Conservation (phyloP, 2,888 invertebrate genomes). For the Nemurella pictetii region DNA sequence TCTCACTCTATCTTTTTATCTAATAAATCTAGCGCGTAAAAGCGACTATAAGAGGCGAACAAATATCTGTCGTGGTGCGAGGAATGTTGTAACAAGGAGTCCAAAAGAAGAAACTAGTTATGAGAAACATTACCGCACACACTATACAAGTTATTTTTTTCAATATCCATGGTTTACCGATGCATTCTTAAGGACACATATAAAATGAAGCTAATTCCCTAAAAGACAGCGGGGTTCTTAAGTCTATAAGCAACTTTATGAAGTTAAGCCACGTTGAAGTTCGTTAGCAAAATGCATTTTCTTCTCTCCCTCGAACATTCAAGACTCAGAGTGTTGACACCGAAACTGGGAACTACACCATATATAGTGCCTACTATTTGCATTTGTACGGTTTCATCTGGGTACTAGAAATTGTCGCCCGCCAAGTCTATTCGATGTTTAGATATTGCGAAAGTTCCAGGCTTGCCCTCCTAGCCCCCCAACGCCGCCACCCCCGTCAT, state of each 20-base stretch:
- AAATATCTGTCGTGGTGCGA: neutral
- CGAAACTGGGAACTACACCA: too few relatives aligned
- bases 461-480: neutral
- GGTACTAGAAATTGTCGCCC: neutral
- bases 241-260: neutral
- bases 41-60: neutral
- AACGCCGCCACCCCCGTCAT: neutral
- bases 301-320: too few relatives aligned
- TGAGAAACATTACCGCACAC: neutral
- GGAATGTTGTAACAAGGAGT: neutral
- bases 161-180: neutral
- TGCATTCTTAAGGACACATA: neutral
- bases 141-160: neutral
- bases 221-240: too few relatives aligned
- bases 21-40: neutral
- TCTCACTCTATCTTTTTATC: neutral
- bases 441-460: neutral
- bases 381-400: neutral
- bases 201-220: neutral
- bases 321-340: too few relatives aligned
- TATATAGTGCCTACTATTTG: neutral
- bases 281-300: neutral
- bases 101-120: neutral
- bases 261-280: too few relatives aligned
- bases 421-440: neutral